phyloP scores from a whole-genome alignment of 2,888 invertebrate genomes.

The Hipparchia sbordonii region DNA sequence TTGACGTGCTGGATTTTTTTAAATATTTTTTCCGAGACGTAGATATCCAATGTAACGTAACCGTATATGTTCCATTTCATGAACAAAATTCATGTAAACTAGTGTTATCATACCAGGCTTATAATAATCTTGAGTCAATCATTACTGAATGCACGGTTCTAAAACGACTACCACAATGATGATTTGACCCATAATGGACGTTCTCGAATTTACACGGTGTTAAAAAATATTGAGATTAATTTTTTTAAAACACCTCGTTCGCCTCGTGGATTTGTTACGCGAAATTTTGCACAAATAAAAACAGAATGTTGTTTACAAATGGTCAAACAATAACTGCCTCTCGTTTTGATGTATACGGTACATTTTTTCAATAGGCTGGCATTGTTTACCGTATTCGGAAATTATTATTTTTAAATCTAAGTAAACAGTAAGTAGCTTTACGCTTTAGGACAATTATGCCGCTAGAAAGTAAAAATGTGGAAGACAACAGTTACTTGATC shows the following conservation, averaged over 20 bases:
- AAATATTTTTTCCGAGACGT: too few species aligned
- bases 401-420: too few species aligned
- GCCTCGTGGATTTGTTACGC: neutral
- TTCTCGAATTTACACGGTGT: neutral
- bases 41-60: too few species aligned
- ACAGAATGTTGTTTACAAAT: conserved; percentile 2
- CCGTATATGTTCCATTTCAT: too few species aligned
- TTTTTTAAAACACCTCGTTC: neutral
- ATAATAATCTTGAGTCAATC: neutral
- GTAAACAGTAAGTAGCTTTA: too few species aligned
- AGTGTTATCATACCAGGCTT: too few species aligned
- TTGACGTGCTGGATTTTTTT: too few species aligned
- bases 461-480: too few species aligned
- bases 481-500: too few species aligned
- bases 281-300: neutral
- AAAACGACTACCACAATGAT: neutral
- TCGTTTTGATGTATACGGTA: neutral
- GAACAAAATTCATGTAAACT: too few species aligned
- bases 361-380: neutral
- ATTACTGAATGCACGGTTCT: neutral
- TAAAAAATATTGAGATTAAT: conserved; percentile 11
- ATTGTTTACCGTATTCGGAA: neutral
- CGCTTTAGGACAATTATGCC: too few species aligned
- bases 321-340: neutral
- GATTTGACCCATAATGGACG: neutral